These are phyloP conservation scores for Globia sparganii DNA, from an alignment of 2,888 invertebrate genomes.

Conservation along the genomic window DNA sequence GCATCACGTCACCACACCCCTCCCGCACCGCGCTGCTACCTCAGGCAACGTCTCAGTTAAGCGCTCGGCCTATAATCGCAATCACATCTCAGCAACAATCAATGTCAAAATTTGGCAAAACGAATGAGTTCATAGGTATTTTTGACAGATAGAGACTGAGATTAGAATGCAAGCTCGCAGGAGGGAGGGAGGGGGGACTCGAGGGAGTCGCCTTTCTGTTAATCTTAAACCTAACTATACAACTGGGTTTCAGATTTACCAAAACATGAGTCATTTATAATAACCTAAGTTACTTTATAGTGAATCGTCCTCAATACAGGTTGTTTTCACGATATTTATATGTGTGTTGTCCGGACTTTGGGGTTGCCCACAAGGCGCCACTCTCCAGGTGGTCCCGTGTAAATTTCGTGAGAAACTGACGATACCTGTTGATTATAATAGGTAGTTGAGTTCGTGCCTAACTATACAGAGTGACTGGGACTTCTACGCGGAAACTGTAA, in stretches of 20 bases:
- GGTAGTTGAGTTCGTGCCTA: slow-evolving; percentile 28
- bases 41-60: too few species aligned
- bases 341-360: slow-evolving; percentile 33
- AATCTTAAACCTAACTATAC: not conserved
- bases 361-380: slow-evolving; percentile 57
- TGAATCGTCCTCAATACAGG: slow-evolving; percentile 28
- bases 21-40: too few species aligned
- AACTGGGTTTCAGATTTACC: not conserved
- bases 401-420: slow-evolving; percentile 57
- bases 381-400: slow-evolving; percentile 61
- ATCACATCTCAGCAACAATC: not conserved
- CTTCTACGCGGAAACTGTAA: not conserved
- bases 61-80: too few species aligned
- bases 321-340: slow-evolving; percentile 55
- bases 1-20: too few species aligned
- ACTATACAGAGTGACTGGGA: not conserved
- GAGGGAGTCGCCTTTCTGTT: not conserved
- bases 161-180: not conserved
- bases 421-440: slow-evolving; percentile 50
- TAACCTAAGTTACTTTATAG: slow-evolving; percentile 47
- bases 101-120: not conserved
- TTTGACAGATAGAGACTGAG: not conserved
- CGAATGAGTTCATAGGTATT: not conserved
- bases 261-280: slow-evolving; percentile 26
- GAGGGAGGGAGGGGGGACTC: too few species aligned